These are phyloP conservation scores for Chrysina gloriosa DNA, from an alignment of 2,888 invertebrate species.

Conservation along the genomic window DNA sequence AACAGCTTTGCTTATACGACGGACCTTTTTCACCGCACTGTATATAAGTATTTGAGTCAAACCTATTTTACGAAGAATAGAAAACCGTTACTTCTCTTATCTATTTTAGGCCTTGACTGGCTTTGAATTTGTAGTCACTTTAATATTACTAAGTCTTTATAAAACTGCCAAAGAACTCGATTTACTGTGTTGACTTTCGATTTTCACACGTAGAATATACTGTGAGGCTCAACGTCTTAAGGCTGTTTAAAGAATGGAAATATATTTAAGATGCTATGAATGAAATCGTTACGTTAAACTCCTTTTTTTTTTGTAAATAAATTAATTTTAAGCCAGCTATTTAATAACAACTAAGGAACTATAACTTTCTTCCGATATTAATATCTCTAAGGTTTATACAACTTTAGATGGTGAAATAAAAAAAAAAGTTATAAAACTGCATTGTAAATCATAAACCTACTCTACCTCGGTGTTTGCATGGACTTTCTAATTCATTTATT, in stretches of 20 bases:
- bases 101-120: too few species aligned
- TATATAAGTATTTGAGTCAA: too few species aligned
- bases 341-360: conserved; percentile 29
- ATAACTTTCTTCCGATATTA: not conserved
- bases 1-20: too few species aligned
- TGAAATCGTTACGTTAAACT: not conserved
- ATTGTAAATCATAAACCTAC: not conserved
- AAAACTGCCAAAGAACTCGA: not conserved
- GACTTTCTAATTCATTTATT: not conserved
- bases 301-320: conserved; percentile 17
- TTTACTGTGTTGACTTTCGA: not conserved
- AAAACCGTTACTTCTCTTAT: too few species aligned
- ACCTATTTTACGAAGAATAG: too few species aligned
- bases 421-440: too few species aligned
- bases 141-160: not conserved
- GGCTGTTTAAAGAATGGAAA: conserved; percentile 1
- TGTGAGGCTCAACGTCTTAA: conserved; percentile 32
- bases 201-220: too few species aligned
- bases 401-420: too few species aligned
- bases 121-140: too few species aligned
- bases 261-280: not conserved
- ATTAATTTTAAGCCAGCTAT: conserved; percentile 8
- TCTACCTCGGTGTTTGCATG: not conserved
- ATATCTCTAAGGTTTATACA: too few species aligned
- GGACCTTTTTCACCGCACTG: too few species aligned